Conservation (phyloP, 2,113 vertebrate genomes). For the Charadrius vociferus region DNA sequence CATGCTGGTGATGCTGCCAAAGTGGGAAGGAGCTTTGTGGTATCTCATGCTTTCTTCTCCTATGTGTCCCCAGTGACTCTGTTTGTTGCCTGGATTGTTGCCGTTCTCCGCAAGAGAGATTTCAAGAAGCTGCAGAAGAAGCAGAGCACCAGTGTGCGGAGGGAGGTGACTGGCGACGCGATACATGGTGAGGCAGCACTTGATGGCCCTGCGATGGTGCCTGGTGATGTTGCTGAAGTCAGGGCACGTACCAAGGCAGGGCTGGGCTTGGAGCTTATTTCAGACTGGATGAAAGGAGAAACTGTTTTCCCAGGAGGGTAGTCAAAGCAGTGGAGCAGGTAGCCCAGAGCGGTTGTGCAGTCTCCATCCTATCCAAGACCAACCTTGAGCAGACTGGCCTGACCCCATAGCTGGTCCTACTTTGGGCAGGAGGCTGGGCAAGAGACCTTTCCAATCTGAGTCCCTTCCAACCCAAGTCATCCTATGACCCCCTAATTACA, state of each 20-base stretch:
- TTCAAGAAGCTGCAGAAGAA: conserved; percentile 85
- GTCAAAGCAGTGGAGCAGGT: neutral
- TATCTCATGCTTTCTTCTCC: neutral
- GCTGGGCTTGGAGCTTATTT: neutral
- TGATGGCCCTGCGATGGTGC: rapidly evolving
- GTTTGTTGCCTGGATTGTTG: conserved; percentile 84
- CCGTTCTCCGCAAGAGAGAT: conserved; percentile 76
- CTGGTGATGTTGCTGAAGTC: neutral
- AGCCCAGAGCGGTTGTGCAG: neutral
- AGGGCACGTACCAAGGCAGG: neutral
- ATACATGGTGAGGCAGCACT: conserved; percentile 74
- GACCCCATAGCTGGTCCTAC: neutral
- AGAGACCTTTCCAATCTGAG: neutral
- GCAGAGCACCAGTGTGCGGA: conserved; percentile 37
- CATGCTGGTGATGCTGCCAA: neutral
- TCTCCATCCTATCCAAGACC: neutral
- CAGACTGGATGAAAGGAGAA: neutral
- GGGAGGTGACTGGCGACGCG: conserved; percentile 63
- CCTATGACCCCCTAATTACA: neutral
- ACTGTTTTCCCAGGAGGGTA: neutral
- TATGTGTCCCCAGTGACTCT: conserved; percentile 79
- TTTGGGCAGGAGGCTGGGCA: neutral
- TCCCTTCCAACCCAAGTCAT: neutral
- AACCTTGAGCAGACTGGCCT: neutral
- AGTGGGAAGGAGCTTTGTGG: neutral